Base-by-base conservation (phyloP, 2,113 vertebrate species). In the Progne subis region DNA sequence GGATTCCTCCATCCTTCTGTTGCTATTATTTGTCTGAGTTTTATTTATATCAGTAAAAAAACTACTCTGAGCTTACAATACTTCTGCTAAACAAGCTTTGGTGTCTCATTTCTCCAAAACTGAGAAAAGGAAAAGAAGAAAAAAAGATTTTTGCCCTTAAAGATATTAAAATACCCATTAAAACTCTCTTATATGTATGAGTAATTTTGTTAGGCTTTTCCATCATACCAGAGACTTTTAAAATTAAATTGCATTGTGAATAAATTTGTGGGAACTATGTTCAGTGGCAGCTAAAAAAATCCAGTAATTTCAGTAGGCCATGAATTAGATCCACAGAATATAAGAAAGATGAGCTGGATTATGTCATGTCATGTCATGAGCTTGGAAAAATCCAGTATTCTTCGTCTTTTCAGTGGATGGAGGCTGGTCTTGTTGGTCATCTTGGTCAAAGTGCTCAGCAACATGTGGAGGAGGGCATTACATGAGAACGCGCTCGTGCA, bases 401-500 rank as follows among this genome's bases (percentile, higher is more conserved):
- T 95, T 18, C 90, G 43, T 63, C 61, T 96, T 92, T 96, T 68
- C 92, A 99, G 99, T 99, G 98, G 99, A 99, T 21, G 99, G 99
- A 49, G 95, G 98, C 80, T 99, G 99, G 99, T 99, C 99, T 2
- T 99, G 99, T 95, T 99, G 99, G 99, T 99, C 99, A 3, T 97
- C 99, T 10, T 99, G 99, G 99, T 99, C 99, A 7, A 99, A 99
- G 95, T 99, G 99, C 94, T 99, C 99, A 0, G 99, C 99, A 20
- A 99, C 99, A 1, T 99, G 99, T 43, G 99, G 99, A 31, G 99
- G 99, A 31, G 99, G 99, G 32, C 99, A 99, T 96, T 99, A 99
- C 94, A 99, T 99, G 99, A 98, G 99, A 86, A 99, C 99, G 0
- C 98, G 99, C 31, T 99, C 98, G 1, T 99, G 99, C 97, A 99